Evolutionary conservation across 2,888 invertebrate genomes (phyloP), one percentile per base, ranked within the genome.

Genomic region (Heliconius ethilla): DNA sequence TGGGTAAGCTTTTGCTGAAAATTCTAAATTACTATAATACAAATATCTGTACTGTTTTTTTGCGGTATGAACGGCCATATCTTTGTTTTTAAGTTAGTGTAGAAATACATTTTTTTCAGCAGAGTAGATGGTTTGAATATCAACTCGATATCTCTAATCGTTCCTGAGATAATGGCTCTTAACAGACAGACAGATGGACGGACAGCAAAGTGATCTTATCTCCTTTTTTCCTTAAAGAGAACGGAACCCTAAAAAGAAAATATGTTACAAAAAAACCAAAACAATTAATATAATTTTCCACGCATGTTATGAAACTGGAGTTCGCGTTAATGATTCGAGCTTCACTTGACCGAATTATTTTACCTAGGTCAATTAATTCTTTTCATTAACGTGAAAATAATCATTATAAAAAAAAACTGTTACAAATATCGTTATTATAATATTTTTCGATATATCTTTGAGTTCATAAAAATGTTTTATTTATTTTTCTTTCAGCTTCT

Each of bases 331-430:
- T 70, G 51, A 66, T 59, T 76, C 75, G 73, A 80, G 77, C 70
- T 73, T 69, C 55, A 78, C 80, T 80, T 78, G 78, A 80, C 80
- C 80, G 72, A 78, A 37, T 51, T 75, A 70, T 74, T 79, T 78
- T 79, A 75, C 37, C 75, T 69, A 63, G 55, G 75, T 78, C 79
- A 75, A 79, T 79, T 78, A 55, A 63, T 55, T 70, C 10, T 69
- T 72, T 75, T 51, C 40, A 70, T 78, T 69, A 74, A 73, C 15
- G 51, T 25, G 40, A n/a, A 15, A 22, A 11, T 25, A 63, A 13
- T 63, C 22, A 18, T 18, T 6, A 1, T 6, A 25, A 27, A 63
- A 63, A 6, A 63, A 40, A 40, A 2, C 18, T 18, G 18, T 51
- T 51, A 51, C 5, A n/a, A 10, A 55, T 55, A 55, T 18, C 55